These are phyloP conservation scores for Coreius guichenoti DNA, from an alignment of 2,797 vertebrate genomes.

Conservation along the genomic window DNA sequence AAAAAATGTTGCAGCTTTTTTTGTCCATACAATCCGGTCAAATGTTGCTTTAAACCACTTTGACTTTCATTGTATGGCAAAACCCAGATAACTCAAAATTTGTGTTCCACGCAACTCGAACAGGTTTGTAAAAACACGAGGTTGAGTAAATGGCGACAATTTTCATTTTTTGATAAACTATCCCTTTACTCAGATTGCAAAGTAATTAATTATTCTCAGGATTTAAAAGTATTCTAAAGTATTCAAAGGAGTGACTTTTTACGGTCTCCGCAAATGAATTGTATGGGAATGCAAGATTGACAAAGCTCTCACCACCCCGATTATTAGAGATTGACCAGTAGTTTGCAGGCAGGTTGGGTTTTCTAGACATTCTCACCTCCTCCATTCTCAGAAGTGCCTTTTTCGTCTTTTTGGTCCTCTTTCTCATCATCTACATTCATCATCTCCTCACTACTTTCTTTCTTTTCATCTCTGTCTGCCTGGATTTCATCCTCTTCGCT, in stretches of 20 bases:
- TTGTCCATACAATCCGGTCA: background rate
- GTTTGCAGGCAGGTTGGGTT: background rate
- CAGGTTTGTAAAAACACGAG: background rate
- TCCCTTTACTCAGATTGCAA: background rate
- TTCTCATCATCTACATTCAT: conserved; percentile 70
- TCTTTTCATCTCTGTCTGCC: conserved; percentile 73
- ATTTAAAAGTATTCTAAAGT: background rate
- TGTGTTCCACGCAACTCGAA: background rate
- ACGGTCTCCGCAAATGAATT: background rate
- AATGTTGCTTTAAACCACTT: background rate
- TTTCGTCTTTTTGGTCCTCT: conserved; percentile 65
- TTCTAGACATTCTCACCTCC: conserved; percentile 50
- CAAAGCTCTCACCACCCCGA: background rate
- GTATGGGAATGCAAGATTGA: background rate
- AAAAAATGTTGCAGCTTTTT: background rate
- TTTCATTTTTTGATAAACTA: background rate
- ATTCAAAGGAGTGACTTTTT: background rate
- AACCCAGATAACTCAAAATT: background rate
- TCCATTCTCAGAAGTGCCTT: conserved; percentile 39
- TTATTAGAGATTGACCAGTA: background rate
- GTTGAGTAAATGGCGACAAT: background rate
- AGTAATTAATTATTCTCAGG: background rate
- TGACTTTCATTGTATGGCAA: background rate
- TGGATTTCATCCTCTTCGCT: conserved; percentile 88
- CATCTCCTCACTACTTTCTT: conserved; percentile 66